Evolutionary conservation across 2,888 invertebrate genomes (phyloP), one percentile per base, ranked within the genome.

Genomic region (Hyppa rectilinea): DNA sequence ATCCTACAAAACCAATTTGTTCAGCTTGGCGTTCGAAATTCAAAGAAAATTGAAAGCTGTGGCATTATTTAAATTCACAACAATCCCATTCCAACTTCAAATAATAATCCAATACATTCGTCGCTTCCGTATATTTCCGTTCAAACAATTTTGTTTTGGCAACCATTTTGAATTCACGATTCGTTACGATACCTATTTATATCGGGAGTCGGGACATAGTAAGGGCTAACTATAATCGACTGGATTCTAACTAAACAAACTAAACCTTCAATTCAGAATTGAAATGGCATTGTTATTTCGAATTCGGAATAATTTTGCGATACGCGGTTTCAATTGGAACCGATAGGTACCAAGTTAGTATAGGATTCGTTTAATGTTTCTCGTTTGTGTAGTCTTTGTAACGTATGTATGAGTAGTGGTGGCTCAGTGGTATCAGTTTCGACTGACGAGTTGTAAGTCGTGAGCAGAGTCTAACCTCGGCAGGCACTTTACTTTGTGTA

Each of bases 81-180:
- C 67, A 38, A 52, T 58, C 52, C 26, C 50, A 58, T 73, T 73
- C 67, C 67, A 67, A 66, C 75, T 75, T 71, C 55, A 47, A 71
- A 71, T 75, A 75, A 65, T 75, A 20, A 58, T 38, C 58, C 26
- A 67, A 76, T 58, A n/a, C 45, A 45, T 31, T 34, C 69, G 38
- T 75, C 43, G 45, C 38, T 52, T 66, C 14, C 38, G 50, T n/a
- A 38, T 34, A 56, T 72, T 52, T 50, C 26, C 38, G 47, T 49
- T 56, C 10, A 40, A 50, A 47, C 31, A 38, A 55, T 75, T 74
- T 47, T 29, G 7, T 12, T 49, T 47, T 36, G 14, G 38, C 14
- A 29, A 14, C 23, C 23, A 47, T 75, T 53, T 49, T 23, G 38
- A 40, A 66, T 67, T 10, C 36, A 34, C 6, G 3, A n/a, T 53